phyloP scores from a whole-genome alignment of 2,113 vertebrate genomes.

The Nerophis ophidion region DNA sequence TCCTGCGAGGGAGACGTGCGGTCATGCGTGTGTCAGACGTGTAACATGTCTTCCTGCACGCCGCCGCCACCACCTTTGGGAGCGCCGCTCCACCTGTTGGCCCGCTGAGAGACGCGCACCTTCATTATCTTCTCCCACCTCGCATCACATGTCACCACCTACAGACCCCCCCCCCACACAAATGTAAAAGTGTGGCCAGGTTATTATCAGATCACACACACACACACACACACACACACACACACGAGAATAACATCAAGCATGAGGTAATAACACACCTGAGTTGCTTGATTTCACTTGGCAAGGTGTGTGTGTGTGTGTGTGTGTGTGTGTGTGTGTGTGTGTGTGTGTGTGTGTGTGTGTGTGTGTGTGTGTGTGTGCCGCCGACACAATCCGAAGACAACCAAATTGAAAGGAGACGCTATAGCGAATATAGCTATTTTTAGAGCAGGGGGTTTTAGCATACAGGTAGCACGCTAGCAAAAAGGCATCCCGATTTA shows the following conservation, averaged over 20 bases:
- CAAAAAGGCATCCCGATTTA: no score
- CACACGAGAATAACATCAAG: not conserved
- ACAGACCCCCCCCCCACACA: not conserved
- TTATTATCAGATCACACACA: conserved; percentile 40
- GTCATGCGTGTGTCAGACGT: not conserved
- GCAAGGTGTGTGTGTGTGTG: conserved; percentile 12
- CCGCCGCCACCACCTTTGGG: conserved; percentile 11
- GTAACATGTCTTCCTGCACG: conserved; percentile 4
- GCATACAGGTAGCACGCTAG: no score
- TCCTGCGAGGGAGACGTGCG: not conserved
- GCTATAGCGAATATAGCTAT: no score
- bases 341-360: not conserved
- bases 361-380: no score
- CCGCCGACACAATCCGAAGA: not conserved
- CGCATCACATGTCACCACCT: conserved; percentile 15
- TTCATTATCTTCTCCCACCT: conserved; percentile 57
- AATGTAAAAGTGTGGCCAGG: conserved; percentile 36
- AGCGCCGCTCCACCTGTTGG: conserved; percentile 40
- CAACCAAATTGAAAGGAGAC: not conserved
- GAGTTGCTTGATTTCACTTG: no score
- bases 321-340: conserved; percentile 26
- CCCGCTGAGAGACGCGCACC: conserved; percentile 13
- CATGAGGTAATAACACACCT: no score
- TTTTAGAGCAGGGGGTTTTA: no score
- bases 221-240: not conserved